These are phyloP conservation scores for Cyprinella venusta DNA, from an alignment of 2,797 vertebrate species.

Conservation along the genomic window DNA sequence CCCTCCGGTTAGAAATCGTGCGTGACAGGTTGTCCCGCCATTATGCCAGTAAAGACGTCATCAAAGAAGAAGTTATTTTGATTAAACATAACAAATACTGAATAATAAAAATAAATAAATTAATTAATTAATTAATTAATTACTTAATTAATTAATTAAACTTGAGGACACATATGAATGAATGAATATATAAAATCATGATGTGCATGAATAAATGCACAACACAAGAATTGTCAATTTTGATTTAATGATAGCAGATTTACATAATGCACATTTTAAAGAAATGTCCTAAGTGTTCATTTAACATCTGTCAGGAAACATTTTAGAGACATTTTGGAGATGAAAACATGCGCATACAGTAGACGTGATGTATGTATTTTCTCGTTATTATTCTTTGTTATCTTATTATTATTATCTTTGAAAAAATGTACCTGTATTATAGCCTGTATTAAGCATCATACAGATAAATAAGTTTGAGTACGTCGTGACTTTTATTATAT, in stretches of 20 bases:
- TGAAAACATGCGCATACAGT: not conserved
- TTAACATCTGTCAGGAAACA: not conserved
- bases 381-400: not conserved
- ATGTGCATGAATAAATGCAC: not conserved
- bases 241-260: not conserved
- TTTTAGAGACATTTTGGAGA: not conserved
- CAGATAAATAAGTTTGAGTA: not conserved
- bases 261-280: not conserved
- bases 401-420: not conserved
- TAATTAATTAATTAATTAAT: too few relatives aligned
- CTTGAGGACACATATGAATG: too few relatives aligned
- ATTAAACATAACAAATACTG: too few relatives aligned
- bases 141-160: too few relatives aligned
- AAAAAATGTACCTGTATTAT: too few relatives aligned
- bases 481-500: constrained; percentile 40
- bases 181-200: too few relatives aligned
- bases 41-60: too few relatives aligned
- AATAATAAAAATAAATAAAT: too few relatives aligned
- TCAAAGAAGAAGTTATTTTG: too few relatives aligned
- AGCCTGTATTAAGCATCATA: not conserved
- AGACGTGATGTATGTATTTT: not conserved
- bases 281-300: not conserved
- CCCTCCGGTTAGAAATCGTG: too few relatives aligned
- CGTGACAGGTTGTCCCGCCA: too few relatives aligned
- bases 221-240: not conserved